These are phyloP conservation scores for Drosophila leonis DNA, from an alignment of 2,888 invertebrate species.

Conservation along the genomic window DNA sequence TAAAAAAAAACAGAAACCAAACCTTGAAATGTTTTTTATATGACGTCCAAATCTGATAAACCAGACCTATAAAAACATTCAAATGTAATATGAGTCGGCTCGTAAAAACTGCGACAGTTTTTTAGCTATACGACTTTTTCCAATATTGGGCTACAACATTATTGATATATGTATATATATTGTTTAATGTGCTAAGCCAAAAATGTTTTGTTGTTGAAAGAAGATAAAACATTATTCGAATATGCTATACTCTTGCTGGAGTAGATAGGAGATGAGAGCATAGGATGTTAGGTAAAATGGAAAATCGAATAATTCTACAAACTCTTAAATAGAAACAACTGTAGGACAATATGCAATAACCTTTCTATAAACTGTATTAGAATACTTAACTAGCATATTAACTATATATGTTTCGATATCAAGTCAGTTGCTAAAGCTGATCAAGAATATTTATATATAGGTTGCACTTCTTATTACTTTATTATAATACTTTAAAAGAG, in stretches of 20 bases:
- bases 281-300: no score
- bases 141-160: conserved; percentile 1
- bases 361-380: no score
- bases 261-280: neutral
- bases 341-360: no score
- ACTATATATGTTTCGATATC: no score
- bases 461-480: neutral
- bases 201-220: neutral
- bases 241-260: neutral
- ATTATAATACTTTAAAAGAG: neutral
- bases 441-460: neutral
- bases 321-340: no score
- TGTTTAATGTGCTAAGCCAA: neutral
- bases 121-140: conserved; percentile 5
- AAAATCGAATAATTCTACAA: no score
- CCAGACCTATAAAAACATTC: conserved; percentile 8
- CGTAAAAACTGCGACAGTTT: conserved; percentile 18
- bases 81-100: conserved; percentile 14
- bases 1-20: conserved; percentile 10
- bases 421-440: no score
- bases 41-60: conserved; percentile 12
- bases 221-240: neutral
- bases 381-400: no score
- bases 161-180: conserved; percentile 17
- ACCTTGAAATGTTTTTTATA: conserved; percentile 30